Conservation (phyloP, 2,888 invertebrate genomes). For the Pterobdella sp. region DNA sequence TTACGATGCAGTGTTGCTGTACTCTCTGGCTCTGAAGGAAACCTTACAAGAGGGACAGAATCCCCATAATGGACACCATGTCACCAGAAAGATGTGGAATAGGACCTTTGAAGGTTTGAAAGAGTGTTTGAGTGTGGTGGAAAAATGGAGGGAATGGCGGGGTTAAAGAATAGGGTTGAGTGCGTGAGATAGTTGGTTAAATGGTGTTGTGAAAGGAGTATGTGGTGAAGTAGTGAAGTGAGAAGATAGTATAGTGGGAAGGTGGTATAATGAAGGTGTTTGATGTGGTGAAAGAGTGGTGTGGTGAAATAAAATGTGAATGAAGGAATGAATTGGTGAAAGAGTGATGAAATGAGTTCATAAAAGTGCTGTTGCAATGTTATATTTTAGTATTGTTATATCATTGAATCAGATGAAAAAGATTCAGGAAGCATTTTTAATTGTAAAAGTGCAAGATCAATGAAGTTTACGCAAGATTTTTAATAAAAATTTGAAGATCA, state of each 20-base stretch:
- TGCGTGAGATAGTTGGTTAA: neutral
- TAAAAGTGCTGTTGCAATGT: no score
- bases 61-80: conserved; percentile 69
- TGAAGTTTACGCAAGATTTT: no score
- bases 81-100: conserved; percentile 78
- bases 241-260: neutral
- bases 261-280: neutral
- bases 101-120: conserved; percentile 69
- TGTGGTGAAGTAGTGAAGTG: neutral
- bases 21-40: conserved; percentile 81
- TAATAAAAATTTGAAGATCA: no score
- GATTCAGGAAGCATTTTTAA: no score
- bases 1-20: conserved; percentile 89
- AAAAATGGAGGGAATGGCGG: neutral
- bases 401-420: no score
- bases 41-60: conserved; percentile 59
- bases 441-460: no score
- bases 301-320: neutral
- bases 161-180: neutral
- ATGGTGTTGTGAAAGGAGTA: neutral
- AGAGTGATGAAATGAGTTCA: neutral
- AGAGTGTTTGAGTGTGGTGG: no score
- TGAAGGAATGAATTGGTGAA: neutral
- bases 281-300: neutral
- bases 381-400: no score